phyloP scores from a whole-genome alignment of 2,113 vertebrate species.

The Vidua macroura region DNA sequence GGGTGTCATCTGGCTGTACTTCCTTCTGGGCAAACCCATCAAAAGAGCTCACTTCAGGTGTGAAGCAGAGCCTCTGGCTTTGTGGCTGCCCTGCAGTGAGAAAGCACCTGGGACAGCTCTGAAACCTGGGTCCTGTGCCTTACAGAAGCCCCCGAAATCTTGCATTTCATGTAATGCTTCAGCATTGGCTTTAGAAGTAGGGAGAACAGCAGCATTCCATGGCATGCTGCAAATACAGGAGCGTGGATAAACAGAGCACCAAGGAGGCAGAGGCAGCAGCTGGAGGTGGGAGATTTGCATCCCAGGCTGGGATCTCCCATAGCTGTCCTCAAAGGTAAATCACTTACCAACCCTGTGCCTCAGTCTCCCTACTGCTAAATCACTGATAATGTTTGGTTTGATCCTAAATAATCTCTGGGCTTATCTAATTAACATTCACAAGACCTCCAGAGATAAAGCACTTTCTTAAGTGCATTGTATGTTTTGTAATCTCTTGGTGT shows the following conservation, averaged over 20 bases:
- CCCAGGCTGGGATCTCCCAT: neutral
- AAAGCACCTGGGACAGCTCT: neutral
- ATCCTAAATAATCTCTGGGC: neutral
- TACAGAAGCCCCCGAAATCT: neutral
- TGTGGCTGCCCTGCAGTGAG: neutral
- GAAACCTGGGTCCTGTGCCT: neutral
- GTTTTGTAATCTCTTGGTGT: neutral
- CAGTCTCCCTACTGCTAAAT: neutral
- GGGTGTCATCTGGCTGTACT: neutral
- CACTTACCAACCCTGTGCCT: neutral
- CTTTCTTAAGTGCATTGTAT: neutral
- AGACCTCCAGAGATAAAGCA: neutral
- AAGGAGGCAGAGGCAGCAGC: neutral
- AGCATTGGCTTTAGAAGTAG: neutral
- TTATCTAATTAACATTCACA: neutral
- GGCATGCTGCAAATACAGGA: neutral
- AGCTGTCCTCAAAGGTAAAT: slow-evolving; percentile 3
- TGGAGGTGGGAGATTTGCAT: neutral
- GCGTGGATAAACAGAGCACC: neutral
- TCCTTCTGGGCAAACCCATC: neutral
- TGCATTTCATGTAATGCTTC: neutral
- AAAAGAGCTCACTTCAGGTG: neutral
- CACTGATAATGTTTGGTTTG: neutral
- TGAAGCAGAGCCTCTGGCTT: neutral
- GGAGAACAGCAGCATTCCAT: neutral